These are phyloP conservation scores for Azorinus chamasolen DNA, from an alignment of 2,888 invertebrate genomes.

Conservation along the genomic window DNA sequence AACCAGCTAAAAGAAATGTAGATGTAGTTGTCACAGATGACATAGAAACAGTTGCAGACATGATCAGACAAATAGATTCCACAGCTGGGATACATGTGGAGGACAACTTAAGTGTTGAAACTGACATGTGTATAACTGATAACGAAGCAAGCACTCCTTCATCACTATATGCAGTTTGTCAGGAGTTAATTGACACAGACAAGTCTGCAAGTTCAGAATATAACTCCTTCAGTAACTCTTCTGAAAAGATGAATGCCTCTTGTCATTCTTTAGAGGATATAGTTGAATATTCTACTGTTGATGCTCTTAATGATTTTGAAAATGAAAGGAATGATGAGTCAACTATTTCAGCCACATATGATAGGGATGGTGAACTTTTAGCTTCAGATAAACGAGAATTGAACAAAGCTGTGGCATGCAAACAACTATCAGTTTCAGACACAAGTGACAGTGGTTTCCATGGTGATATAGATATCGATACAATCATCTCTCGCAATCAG, in stretches of 20 bases:
- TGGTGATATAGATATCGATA: slow-evolving; percentile 17
- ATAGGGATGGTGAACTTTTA: too few relatives aligned
- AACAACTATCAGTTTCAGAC: slow-evolving; percentile 43
- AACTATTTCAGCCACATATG: background rate
- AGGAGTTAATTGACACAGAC: slow-evolving; percentile 32
- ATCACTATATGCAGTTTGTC: slow-evolving; percentile 31
- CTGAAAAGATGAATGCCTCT: slow-evolving; percentile 29
- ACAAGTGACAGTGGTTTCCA: slow-evolving; percentile 47
- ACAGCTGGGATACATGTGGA: too few relatives aligned
- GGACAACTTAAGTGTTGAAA: too few relatives aligned
- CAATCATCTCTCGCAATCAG: too few relatives aligned
- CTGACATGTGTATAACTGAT: too few relatives aligned
- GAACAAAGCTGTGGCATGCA: background rate
- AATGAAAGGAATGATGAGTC: slow-evolving; percentile 5
- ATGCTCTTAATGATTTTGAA: slow-evolving; percentile 3
- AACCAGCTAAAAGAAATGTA: too few relatives aligned
- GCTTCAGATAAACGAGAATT: background rate
- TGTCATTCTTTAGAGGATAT: slow-evolving; percentile 58
- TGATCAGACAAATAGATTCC: too few relatives aligned
- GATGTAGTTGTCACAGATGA: too few relatives aligned
- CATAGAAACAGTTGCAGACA: too few relatives aligned
- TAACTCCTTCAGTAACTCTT: background rate
- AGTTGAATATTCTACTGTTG: background rate
- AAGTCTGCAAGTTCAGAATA: too few relatives aligned
- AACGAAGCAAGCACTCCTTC: too few relatives aligned